Evolutionary conservation across 2,113 vertebrate species (phyloP), one percentile per base, ranked within the genome.

Genomic region (Tragelaphus strepsiceros): DNA sequence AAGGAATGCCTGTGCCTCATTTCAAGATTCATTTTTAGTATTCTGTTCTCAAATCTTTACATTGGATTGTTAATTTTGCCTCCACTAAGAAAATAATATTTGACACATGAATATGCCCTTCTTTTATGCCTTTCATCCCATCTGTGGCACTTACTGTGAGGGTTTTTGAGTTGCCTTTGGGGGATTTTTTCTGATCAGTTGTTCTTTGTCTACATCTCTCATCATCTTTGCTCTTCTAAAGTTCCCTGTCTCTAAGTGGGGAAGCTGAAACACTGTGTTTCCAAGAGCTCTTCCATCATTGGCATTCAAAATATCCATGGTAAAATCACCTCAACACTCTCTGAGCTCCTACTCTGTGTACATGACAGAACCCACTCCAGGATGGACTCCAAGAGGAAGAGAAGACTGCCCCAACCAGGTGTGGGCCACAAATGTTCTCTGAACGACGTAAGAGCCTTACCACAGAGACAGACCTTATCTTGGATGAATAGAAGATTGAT

Each of bases 21-120:
- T 28, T 80, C 54, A 58, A 95, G 80, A 54, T 81, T 94, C 80
- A 56, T 94, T 90, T 94, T 97, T 64, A 95, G 88, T 90, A 64
- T 86, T 90, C 51, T 32, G 28, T 94, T 59, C 94, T 80, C 80
- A 35, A n/a, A 87, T 64, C 74, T 80, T 94, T 64, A n/a, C 22
- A n/a, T 71, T 43, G 43, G 32, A 78, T 85, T 90, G 64, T 94
- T 59, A 62, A 67, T 82, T 88, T 92, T 94, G n/a, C 64, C 59
- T 94, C 39, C 35, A 3, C 51, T 82, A 32, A 95, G 96, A 78
- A 81, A 43, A 84, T 83, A 90, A 59, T 77, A 86, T 58, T 56
- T 90, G 90, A 92, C 88, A 53, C 49, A 43, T 58, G 88, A 22
- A 53, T 7, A 26, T 28, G 53, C 49, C 16, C 84, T 95, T 21